Conservation (phyloP, 2,888 invertebrate species). For the Hedychridium roseum region DNA sequence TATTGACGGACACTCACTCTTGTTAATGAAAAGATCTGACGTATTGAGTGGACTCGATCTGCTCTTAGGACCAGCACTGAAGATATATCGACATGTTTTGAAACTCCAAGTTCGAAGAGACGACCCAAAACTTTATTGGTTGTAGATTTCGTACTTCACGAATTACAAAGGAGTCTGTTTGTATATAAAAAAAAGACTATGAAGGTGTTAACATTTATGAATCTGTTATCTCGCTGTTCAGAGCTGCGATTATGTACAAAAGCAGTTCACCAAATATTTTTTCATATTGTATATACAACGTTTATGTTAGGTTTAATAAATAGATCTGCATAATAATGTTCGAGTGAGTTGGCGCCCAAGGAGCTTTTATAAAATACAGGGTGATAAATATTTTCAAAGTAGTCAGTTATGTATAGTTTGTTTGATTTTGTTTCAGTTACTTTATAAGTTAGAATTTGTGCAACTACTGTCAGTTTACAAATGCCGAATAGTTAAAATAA, state of each 20-base stretch:
- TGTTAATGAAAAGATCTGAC: slow-evolving; percentile 84
- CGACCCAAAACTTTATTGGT: slow-evolving; percentile 77
- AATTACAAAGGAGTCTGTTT: too few species aligned
- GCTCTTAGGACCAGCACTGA: slow-evolving; percentile 87
- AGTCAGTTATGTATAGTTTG: background rate
- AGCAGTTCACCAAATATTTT: too few species aligned
- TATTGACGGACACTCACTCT: slow-evolving; percentile 88
- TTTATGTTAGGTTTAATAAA: slow-evolving; percentile 26
- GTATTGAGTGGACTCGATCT: slow-evolving; percentile 83
- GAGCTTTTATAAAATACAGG: background rate
- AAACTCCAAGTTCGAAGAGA: slow-evolving; percentile 82
- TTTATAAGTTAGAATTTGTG: background rate
- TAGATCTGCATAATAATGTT: slow-evolving; percentile 10
- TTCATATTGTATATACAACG: slow-evolving; percentile 26
- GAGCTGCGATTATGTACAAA: too few species aligned
- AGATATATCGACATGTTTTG: slow-evolving; percentile 82
- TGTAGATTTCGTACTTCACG: slow-evolving; percentile 61
- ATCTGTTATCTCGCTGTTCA: too few species aligned
- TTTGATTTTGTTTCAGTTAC: too few species aligned
- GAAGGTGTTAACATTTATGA: too few species aligned
- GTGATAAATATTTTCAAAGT: background rate
- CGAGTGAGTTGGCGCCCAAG: background rate
- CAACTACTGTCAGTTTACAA: background rate
- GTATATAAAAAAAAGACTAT: too few species aligned
- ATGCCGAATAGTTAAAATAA: slow-evolving; percentile 8